These are phyloP conservation scores for Cerceris rybyensis DNA, from an alignment of 2,888 invertebrate species.

Conservation along the genomic window DNA sequence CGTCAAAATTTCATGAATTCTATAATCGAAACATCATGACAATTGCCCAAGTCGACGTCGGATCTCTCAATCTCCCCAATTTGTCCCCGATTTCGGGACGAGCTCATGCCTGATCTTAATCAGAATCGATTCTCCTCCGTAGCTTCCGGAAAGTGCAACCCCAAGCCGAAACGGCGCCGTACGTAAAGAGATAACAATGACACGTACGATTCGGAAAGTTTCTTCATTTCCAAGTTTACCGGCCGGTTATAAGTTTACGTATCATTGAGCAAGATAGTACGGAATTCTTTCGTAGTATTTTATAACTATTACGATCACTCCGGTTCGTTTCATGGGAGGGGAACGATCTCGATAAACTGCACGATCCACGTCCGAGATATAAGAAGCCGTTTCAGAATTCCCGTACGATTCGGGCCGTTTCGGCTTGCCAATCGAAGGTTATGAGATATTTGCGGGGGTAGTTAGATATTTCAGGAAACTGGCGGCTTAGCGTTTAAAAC, in stretches of 20 bases:
- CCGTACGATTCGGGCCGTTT: neutral
- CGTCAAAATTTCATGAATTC: too few relatives aligned
- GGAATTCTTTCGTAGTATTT: slow-evolving; percentile 48
- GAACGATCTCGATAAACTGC: slow-evolving; percentile 43
- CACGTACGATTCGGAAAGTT: slow-evolving; percentile 59
- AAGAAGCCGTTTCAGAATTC: slow-evolving; percentile 5
- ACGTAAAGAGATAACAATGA: slow-evolving; percentile 47
- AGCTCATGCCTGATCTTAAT: slow-evolving; percentile 8
- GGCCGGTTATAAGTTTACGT: slow-evolving; percentile 55
- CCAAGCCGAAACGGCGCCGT: slow-evolving; percentile 15
- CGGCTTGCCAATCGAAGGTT: neutral
- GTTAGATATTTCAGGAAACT: too few relatives aligned
- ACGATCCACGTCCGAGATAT: neutral
- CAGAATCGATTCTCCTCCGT: slow-evolving; percentile 23
- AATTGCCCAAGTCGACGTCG: too few relatives aligned
- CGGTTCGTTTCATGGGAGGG: slow-evolving; percentile 16
- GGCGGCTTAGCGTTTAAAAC: too few relatives aligned
- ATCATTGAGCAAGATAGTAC: slow-evolving; percentile 53
- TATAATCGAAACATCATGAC: too few relatives aligned
- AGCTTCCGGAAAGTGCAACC: slow-evolving; percentile 33
- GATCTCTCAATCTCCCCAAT: neutral
- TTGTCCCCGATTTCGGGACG: too few relatives aligned
- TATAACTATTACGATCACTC: slow-evolving; percentile 27
- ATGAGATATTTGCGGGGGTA: neutral
- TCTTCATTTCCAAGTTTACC: slow-evolving; percentile 56